Evolutionary conservation across 2,113 vertebrate genomes (phyloP), one percentile per base, ranked within the genome.

Genomic region (Laticauda laticaudata): DNA sequence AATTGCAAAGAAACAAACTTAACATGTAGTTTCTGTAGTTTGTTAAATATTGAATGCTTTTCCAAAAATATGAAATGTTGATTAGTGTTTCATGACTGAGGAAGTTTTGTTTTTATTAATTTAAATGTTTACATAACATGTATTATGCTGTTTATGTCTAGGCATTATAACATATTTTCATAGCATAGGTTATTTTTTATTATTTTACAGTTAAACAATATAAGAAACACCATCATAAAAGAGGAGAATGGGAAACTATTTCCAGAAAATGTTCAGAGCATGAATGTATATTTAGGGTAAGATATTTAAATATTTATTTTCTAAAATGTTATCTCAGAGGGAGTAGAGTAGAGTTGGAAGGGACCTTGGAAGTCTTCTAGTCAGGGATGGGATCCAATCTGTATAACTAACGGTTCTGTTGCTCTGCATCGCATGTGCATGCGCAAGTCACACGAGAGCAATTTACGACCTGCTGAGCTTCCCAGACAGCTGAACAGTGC

Each of bases 201-300:
- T 96, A 53, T 94, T 91, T 89, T 96, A n/a, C 96, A 99, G 98
- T 98, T 97, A 94, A 97, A 95, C 43, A 95, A 91, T 45, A 94
- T 99, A 56, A 95, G 96, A 90, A 97, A 96, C 51, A 97, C 95
- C 94, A 95, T 98, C 95, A 95, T 92, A 0, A 98, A 98, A 89
- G 91, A 56, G 54, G 94, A 97, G 56, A 96, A 93, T 81, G 96
- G 96, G 57, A 97, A 86, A 12, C 94, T 87, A n/a, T 97, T 99
- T 93, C 98, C 99, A 43, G 97, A 97, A 89, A 97, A 69, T 0
- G 92, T 99, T 88, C 97, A 98, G 93, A 99, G 98, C 57, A 98
- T 99, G 97, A 99, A 98, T 43, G 98, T 96, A 0, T 99, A 99
- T 93, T 97, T 99, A 59, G 98, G 98, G 98, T 99, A 96, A 94